Percentiles rank a stretch among this genome's conserved stretches.
Evolutionary conservation across 2,113 vertebrate genomes (phyloP).

Genomic region (Megaceryle torquata): DNA sequence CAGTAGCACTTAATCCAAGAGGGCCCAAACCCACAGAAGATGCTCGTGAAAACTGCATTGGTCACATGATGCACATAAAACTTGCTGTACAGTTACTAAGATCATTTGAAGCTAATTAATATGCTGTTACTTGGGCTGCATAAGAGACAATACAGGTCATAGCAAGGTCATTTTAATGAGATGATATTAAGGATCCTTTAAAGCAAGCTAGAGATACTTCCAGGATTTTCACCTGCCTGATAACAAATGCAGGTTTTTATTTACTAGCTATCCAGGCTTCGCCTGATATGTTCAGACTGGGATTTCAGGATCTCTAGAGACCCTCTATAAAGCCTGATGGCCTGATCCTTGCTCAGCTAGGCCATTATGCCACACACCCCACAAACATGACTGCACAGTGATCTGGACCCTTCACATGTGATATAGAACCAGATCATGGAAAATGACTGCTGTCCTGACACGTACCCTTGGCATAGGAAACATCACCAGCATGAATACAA

Average conservation of each 20-base stretch:
- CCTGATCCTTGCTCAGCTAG: not conserved
- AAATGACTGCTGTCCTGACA: not conserved
- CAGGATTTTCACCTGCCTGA: not conserved
- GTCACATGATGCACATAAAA: not conserved
- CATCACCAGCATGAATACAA: not conserved
- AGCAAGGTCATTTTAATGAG: not conserved
- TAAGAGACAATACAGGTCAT: not conserved
- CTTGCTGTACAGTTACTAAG: not conserved
- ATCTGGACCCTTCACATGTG: not conserved
- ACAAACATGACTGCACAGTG: not conserved
- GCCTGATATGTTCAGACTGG: not conserved
- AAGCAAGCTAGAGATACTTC: not conserved
- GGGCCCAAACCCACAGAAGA: not conserved
- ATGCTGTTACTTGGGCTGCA: not conserved
- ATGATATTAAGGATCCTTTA: not conserved
- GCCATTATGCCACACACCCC: not conserved
- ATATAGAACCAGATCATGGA: not conserved
- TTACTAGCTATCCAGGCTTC: not conserved
- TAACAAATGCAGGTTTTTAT: not conserved
- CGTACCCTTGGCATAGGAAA: not conserved
- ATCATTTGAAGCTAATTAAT: not conserved
- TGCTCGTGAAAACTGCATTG: not conserved
- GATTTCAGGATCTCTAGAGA: not conserved
- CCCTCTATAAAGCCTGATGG: not conserved
- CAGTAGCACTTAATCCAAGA: not conserved